Evolutionary conservation across 2,888 invertebrate species (phyloP).

Genomic region (Hirtodrosophila duncani): DNA sequence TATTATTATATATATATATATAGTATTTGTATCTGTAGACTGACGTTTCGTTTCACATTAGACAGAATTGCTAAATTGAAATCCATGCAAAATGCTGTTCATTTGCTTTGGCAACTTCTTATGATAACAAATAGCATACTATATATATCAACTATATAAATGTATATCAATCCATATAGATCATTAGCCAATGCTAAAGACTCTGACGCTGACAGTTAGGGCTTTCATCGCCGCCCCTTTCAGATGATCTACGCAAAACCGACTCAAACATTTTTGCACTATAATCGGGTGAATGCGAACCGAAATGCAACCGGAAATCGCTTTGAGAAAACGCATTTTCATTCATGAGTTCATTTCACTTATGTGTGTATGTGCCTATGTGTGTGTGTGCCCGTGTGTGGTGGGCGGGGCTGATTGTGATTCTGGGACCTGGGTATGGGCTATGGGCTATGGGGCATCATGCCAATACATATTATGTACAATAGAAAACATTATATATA

Average conservation of each 20-base stretch:
- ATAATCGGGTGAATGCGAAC: neutral
- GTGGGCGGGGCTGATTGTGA: conserved; percentile 1
- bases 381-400: too few relatives aligned
- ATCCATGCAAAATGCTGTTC: neutral
- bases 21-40: too few relatives aligned
- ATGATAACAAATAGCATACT: too few relatives aligned
- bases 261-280: conserved; percentile 19
- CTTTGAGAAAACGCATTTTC: conserved; percentile 67
- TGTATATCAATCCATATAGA: too few relatives aligned
- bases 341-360: conserved; percentile 67
- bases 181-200: conserved; percentile 27
- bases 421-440: too few relatives aligned
- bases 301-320: conserved; percentile 57
- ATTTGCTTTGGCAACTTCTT: too few relatives aligned
- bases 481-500: too few relatives aligned
- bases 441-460: neutral
- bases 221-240: conserved; percentile 48
- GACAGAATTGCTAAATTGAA: neutral
- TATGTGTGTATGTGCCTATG: too few relatives aligned
- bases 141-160: too few relatives aligned
- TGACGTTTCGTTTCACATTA: neutral
- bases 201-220: conserved; percentile 10
- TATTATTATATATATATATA: too few relatives aligned
- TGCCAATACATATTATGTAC: neutral
- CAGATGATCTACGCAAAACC: conserved; percentile 53